Evolutionary conservation across 2,113 vertebrate genomes (phyloP).

Genomic region (Apistogramma diplotaenia): DNA sequence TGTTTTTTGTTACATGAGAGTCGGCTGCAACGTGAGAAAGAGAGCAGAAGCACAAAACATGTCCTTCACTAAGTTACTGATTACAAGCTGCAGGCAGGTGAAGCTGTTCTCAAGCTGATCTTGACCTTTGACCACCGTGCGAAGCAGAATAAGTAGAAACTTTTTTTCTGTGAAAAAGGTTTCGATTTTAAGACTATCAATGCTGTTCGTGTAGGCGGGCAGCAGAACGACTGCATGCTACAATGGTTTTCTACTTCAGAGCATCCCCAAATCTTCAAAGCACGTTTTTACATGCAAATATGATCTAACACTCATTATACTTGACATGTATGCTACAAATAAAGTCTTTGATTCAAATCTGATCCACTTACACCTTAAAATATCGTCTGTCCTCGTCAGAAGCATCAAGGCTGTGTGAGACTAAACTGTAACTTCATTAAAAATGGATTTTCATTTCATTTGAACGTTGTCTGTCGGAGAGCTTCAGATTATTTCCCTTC

Average conservation of each 20-base stretch:
- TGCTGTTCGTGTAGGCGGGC: too few relatives aligned
- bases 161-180: background rate
- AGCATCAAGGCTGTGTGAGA: background rate
- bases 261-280: background rate
- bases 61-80: background rate
- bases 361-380: background rate
- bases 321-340: background rate
- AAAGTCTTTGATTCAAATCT: background rate
- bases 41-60: background rate
- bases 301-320: background rate
- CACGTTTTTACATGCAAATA: background rate
- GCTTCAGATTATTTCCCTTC: constrained; percentile 1
- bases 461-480: background rate
- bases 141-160: background rate
- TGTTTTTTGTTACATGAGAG: background rate
- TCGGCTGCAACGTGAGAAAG: background rate
- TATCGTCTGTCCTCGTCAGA: background rate
- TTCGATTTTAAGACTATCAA: too few relatives aligned
- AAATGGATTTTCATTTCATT: constrained; percentile 47
- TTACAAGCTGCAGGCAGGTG: background rate
- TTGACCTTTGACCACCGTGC: background rate
- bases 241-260: background rate
- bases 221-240: background rate
- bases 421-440: constrained; percentile 37
- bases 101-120: background rate